Evolutionary conservation across 2,888 invertebrate genomes (phyloP).

Genomic region (Thereva unica): DNA sequence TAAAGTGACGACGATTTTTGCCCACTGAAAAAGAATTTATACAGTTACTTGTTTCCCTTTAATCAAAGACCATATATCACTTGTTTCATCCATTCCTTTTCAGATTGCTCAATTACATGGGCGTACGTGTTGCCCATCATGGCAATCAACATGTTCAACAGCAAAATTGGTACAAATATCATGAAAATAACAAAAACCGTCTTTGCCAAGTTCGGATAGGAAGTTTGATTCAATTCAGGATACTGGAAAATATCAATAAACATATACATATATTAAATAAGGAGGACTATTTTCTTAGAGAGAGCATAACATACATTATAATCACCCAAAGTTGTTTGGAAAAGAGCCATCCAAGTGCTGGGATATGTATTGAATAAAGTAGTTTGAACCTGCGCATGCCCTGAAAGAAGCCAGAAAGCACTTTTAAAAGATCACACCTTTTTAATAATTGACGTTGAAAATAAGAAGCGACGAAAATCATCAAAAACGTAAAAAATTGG

Average conservation of each 20-base stretch:
- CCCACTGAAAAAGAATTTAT: slow-evolving; percentile 71
- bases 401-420: slow-evolving; percentile 52
- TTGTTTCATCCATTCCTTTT: slow-evolving; percentile 98
- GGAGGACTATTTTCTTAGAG: background rate
- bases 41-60: background rate
- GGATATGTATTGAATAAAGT: slow-evolving; percentile 83
- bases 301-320: slow-evolving; percentile 78
- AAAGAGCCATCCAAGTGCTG: slow-evolving; percentile 96
- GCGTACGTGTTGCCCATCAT: slow-evolving; percentile 99
- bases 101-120: slow-evolving; percentile 95
- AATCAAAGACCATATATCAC: slow-evolving; percentile 54
- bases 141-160: slow-evolving; percentile 96
- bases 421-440: too few species aligned
- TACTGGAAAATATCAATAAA: slow-evolving; percentile 70
- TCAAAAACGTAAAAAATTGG: too few species aligned
- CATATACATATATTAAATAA: background rate
- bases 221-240: slow-evolving; percentile 84
- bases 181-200: slow-evolving; percentile 97
- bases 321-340: slow-evolving; percentile 96
- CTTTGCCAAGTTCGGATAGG: slow-evolving; percentile 90
- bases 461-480: too few species aligned
- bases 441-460: too few species aligned
- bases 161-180: slow-evolving; percentile 94
- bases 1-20: slow-evolving; percentile 95
- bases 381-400: slow-evolving; percentile 78